Conservation (phyloP, 2,113 vertebrate species). For the Lophius piscatorius region DNA sequence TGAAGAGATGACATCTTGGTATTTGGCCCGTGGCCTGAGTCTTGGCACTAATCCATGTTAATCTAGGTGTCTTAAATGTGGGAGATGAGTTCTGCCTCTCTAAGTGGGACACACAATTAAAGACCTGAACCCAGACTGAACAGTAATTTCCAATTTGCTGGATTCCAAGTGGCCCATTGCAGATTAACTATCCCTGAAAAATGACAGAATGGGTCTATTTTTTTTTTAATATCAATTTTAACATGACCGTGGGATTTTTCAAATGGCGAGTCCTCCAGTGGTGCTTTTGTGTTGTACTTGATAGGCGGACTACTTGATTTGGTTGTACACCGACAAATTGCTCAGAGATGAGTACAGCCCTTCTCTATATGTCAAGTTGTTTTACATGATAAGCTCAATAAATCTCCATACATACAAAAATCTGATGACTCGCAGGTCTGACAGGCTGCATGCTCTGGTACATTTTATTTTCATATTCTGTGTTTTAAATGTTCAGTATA, state of each 20-base stretch:
- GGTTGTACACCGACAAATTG: neutral
- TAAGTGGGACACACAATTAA: slow-evolving; percentile 70
- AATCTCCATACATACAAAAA: neutral
- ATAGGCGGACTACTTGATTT: slow-evolving; percentile 2
- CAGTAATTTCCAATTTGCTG: slow-evolving; percentile 49
- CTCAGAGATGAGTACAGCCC: neutral
- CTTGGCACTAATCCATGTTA: slow-evolving; percentile 79
- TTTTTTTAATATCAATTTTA: neutral
- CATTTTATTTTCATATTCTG: too few species aligned
- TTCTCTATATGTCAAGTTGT: slow-evolving; percentile 5
- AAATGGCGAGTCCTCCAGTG: neutral
- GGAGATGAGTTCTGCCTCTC: slow-evolving; percentile 63
- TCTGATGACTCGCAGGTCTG: too few species aligned
- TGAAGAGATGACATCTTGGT: slow-evolving; percentile 57
- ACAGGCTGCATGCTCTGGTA: too few species aligned
- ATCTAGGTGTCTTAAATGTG: slow-evolving; percentile 78
- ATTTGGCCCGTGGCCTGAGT: slow-evolving; percentile 64
- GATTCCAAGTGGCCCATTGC: slow-evolving; percentile 35
- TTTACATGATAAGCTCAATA: neutral
- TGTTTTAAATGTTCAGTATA: neutral
- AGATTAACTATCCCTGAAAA: slow-evolving; percentile 9
- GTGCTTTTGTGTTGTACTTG: neutral
- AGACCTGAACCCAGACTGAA: slow-evolving; percentile 54
- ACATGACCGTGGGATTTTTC: neutral
- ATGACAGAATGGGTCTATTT: neutral